Percentiles rank a stretch among this genome's conserved stretches.
These are phyloP conservation scores for Pectinophora gossypiella DNA, from an alignment of 1,140 invertebrate species.

Conservation along the genomic window DNA sequence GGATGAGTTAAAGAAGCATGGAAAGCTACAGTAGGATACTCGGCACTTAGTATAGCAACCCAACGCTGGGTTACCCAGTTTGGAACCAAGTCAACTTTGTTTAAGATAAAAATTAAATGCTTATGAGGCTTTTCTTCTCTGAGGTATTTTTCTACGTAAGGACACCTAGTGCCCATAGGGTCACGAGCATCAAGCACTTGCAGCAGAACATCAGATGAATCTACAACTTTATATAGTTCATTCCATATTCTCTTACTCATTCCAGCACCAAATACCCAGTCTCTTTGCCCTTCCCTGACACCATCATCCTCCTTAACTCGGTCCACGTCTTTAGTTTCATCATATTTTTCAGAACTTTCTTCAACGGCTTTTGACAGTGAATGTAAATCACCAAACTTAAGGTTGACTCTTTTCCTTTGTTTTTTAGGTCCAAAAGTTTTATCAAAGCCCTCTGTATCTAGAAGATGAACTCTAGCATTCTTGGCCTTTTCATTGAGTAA, in stretches of 20 bases:
- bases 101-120: constrained; percentile 95
- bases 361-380: constrained; percentile 84
- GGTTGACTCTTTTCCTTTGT: constrained; percentile 91
- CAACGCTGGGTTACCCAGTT: constrained; percentile 98
- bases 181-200: constrained; percentile 96
- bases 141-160: constrained; percentile 93
- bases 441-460: constrained; percentile 97
- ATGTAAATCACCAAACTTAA: constrained; percentile 84
- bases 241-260: constrained; percentile 99
- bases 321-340: constrained; percentile 87
- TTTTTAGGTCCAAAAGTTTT: constrained; percentile 97
- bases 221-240: constrained; percentile 99
- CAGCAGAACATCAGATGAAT: constrained; percentile 97
- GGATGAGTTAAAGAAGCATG: constrained; percentile 98
- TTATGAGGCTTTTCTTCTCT: constrained; percentile 95
- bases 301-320: constrained; percentile 89
- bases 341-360: constrained; percentile 85
- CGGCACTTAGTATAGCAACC: constrained; percentile 93
- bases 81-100: constrained; percentile 97
- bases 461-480: constrained; percentile 92
- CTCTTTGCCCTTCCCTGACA: constrained; percentile 82
- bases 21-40: constrained; percentile 98
- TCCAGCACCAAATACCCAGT: constrained; percentile 94
- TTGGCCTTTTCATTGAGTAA: constrained; percentile 96
- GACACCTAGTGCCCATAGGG: constrained; percentile 95